A percentile compares a stretch with the other conserved stretches of the same genome.
phyloP scores from a whole-genome alignment of 2,888 invertebrate genomes.

The Drosophila niveifrons region DNA sequence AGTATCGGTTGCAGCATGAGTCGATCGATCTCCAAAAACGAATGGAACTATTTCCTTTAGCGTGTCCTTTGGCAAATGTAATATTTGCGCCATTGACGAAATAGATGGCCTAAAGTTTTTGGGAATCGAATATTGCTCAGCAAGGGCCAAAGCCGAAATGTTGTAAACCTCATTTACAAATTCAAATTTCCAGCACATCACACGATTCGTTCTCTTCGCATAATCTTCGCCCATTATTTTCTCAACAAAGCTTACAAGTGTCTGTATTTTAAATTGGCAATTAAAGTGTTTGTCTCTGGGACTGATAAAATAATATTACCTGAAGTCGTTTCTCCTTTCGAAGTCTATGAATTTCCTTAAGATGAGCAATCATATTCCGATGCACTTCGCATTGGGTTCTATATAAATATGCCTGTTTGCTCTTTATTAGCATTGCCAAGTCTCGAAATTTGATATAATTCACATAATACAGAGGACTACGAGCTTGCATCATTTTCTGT shows the following conservation, averaged over 20 bases:
- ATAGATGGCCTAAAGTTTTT: slow-evolving; percentile 16
- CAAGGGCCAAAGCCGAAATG: slow-evolving; percentile 74
- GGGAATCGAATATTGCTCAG: slow-evolving; percentile 67
- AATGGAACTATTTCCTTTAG: slow-evolving; percentile 66
- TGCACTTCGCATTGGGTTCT: slow-evolving; percentile 82
- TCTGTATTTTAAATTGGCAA: background rate
- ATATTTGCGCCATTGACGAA: slow-evolving; percentile 47
- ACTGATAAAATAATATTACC: slow-evolving; percentile 55
- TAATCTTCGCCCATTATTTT: slow-evolving; percentile 81
- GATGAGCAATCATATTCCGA: slow-evolving; percentile 78
- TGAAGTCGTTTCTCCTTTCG: slow-evolving; percentile 60
- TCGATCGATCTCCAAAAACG: slow-evolving; percentile 82
- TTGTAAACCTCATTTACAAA: slow-evolving; percentile 84
- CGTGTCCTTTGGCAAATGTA: slow-evolving; percentile 70
- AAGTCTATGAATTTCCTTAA: slow-evolving; percentile 67
- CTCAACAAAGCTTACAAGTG: slow-evolving; percentile 72
- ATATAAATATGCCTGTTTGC: slow-evolving; percentile 72
- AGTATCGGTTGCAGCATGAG: slow-evolving; percentile 72
- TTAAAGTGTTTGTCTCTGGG: no score
- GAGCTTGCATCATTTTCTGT: slow-evolving; percentile 83
- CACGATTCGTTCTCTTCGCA: slow-evolving; percentile 79
- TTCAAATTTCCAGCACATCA: slow-evolving; percentile 84
- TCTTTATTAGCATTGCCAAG: slow-evolving; percentile 59
- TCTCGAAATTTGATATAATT: slow-evolving; percentile 72
- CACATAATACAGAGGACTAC: slow-evolving; percentile 81